phyloP scores from a whole-genome alignment of 2,888 invertebrate genomes.

The Spatulosminthurus flaviceps region DNA sequence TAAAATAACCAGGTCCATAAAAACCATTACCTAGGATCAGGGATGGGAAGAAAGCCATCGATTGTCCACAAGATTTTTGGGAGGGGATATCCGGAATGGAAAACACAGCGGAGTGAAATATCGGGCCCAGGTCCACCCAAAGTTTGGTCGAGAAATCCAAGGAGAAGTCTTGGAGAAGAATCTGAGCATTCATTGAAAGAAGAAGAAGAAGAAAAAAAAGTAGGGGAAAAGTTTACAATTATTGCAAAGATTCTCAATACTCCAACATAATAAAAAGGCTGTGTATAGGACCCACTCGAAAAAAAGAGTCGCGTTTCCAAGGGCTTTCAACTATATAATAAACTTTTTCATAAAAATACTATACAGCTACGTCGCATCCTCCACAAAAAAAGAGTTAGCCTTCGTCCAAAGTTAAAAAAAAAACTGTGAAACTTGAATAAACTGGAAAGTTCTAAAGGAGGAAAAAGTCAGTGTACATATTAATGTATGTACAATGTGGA shows the following conservation, averaged over 20 bases:
- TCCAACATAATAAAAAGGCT: too few relatives aligned
- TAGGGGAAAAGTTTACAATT: conserved; percentile 40
- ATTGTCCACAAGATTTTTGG: conserved; percentile 80
- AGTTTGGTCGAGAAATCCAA: conserved; percentile 81
- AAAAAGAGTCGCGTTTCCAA: too few relatives aligned
- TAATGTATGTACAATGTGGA: too few relatives aligned
- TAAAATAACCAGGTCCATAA: too few relatives aligned
- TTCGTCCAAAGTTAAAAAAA: too few relatives aligned
- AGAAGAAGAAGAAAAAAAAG: too few relatives aligned
- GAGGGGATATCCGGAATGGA: conserved; percentile 77
- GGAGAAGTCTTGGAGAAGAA: conserved; percentile 77
- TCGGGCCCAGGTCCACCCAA: conserved; percentile 78
- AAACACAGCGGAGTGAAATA: conserved; percentile 79
- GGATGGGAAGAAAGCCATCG: conserved; percentile 75
- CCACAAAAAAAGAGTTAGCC: too few relatives aligned
- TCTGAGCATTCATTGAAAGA: conserved; percentile 69
- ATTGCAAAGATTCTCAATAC: neutral
- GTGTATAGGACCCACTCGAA: neutral
- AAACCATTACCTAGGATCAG: conserved; percentile 68
- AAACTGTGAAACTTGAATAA: too few relatives aligned
- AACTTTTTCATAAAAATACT: neutral
- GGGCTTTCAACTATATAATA: neutral
- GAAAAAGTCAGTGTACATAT: too few relatives aligned
- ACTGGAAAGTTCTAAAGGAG: too few relatives aligned
- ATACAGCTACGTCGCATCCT: too few relatives aligned